phyloP scores from a whole-genome alignment of 2,888 invertebrate species.

The Norana najaformis region DNA sequence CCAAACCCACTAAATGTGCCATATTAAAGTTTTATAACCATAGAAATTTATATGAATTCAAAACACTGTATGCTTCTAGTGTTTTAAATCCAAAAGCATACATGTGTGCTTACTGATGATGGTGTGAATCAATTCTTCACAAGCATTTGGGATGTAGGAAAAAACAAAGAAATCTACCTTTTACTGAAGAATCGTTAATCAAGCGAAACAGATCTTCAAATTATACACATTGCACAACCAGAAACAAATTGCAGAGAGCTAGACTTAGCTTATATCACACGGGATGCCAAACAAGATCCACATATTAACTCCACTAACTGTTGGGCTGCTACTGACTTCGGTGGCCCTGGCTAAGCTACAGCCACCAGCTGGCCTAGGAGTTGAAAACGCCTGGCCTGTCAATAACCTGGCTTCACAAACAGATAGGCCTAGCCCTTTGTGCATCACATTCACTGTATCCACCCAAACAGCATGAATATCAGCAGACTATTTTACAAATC shows the following conservation, averaged over 20 bases:
- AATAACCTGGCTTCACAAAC: slow-evolving; percentile 5
- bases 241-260: background rate
- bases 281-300: background rate
- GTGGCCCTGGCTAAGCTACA: slow-evolving; percentile 5
- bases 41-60: background rate
- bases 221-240: background rate
- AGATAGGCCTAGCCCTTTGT: slow-evolving; percentile 3
- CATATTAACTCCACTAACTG: background rate
- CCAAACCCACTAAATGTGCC: background rate
- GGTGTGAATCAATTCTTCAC: background rate
- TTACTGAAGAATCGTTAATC: background rate
- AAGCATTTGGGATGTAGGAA: background rate
- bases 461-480: background rate
- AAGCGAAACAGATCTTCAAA: background rate
- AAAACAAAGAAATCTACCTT: background rate
- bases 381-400: background rate
- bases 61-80: background rate
- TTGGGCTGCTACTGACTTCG: background rate
- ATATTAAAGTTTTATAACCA: background rate
- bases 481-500: background rate
- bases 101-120: background rate
- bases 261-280: slow-evolving; percentile 1
- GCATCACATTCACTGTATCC: background rate
- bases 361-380: background rate
- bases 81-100: background rate